A percentile compares a stretch with the other conserved stretches of the same genome.
Conservation (phyloP, 2,113 vertebrate species). For the Apodemus speciosus region DNA sequence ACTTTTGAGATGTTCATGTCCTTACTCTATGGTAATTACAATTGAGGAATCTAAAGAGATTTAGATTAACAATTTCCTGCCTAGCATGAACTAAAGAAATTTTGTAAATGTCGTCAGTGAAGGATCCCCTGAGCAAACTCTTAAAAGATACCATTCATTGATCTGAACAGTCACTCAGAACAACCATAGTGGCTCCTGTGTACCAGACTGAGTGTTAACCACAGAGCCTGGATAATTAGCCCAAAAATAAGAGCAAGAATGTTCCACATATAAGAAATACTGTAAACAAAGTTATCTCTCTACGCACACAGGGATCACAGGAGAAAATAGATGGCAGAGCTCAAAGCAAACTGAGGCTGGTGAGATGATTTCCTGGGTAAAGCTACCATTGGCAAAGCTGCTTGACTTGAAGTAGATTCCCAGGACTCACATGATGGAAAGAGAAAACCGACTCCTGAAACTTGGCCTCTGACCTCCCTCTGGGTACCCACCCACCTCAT, state of each 20-base stretch:
- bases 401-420: neutral
- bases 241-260: neutral
- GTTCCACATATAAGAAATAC: neutral
- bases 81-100: neutral
- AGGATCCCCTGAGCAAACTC: neutral
- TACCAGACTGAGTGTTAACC: neutral
- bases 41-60: neutral
- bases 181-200: neutral
- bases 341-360: neutral
- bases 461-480: neutral
- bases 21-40: neutral
- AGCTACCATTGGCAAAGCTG: neutral
- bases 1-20: neutral
- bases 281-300: neutral
- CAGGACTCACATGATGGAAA: neutral
- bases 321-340: neutral
- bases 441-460: neutral
- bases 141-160: neutral
- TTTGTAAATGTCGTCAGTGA: neutral
- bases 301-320: neutral
- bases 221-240: neutral
- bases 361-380: neutral
- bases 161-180: neutral
- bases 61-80: neutral
- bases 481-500: neutral